These are phyloP conservation scores for Sycobia sp. DNA, from an alignment of 1,140 invertebrate genomes.

Conservation along the genomic window DNA sequence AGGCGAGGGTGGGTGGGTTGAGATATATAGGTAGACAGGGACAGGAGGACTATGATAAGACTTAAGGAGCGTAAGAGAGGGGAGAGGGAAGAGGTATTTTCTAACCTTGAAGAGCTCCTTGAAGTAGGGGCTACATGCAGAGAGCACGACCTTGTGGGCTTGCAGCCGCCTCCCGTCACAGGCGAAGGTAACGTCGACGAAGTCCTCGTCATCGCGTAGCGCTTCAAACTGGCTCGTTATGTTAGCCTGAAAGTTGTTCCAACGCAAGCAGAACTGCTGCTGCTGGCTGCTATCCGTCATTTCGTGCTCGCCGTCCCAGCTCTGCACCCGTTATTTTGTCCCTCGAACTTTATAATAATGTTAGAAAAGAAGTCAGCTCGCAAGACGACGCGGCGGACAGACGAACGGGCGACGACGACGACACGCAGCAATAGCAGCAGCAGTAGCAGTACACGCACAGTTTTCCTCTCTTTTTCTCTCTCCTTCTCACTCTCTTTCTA, in stretches of 20 bases:
- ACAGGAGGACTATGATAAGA: neutral
- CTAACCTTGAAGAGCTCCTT: slow-evolving; percentile 82
- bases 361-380: no score
- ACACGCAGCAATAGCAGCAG: no score
- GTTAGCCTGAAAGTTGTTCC: slow-evolving; percentile 92
- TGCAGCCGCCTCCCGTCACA: slow-evolving; percentile 77
- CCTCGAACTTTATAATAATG: no score
- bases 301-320: slow-evolving; percentile 32
- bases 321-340: slow-evolving; percentile 16
- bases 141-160: slow-evolving; percentile 81
- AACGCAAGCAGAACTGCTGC: slow-evolving; percentile 88
- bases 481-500: slow-evolving; percentile 1
- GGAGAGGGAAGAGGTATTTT: slow-evolving; percentile 39
- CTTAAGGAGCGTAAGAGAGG: slow-evolving; percentile 11
- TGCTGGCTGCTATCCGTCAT: slow-evolving; percentile 60
- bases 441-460: neutral
- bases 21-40: slow-evolving; percentile 1
- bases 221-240: slow-evolving; percentile 82
- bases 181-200: slow-evolving; percentile 82
- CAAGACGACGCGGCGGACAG: no score
- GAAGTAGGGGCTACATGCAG: slow-evolving; percentile 81
- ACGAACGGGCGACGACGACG: no score
- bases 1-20: slow-evolving; percentile 5
- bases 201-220: slow-evolving; percentile 78
- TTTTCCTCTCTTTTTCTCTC: neutral